Evolutionary conservation across 2,797 vertebrate genomes (phyloP), one percentile per base, ranked within the genome.

Genomic region (Poecilia velifera): DNA sequence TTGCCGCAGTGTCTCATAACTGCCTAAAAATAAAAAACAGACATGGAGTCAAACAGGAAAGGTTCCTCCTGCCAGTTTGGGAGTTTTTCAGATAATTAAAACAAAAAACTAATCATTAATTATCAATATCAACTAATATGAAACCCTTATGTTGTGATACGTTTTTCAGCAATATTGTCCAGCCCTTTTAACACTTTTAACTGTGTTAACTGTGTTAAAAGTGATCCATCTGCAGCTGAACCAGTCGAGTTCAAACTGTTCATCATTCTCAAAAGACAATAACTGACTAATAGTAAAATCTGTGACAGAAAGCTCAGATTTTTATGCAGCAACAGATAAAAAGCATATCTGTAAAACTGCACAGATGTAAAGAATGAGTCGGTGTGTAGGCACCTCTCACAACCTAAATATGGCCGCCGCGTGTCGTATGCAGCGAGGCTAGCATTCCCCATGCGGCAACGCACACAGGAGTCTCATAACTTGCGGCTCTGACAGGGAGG

Each of bases 401-500:
- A 6, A 43, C n/a, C 41, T 45, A 71, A 14, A 71, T 14, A 43
- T 71, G 68, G 41, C 12, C 2, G 13, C 12, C 3, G 2, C 12
- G 9, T 9, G 34, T 39, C 2, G 18, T 22, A 36, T 39, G 62
- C 1, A 39, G 34, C 7, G 13, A 31, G 14, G 7, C 53, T 55
- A 47, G 36, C 28, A 6, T 79, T 81, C 34, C 22, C 66, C 20
- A n/a, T 13, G 16, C n/a, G 9, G 59, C 51, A 39, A 20, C 8
- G 43, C 72, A 66, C 20, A 73, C 20, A 5, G 49, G 57, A 59
- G 73, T 72, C 36, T 31, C 6, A 18, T 46, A 36, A 10, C 41
- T 70, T 82, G 47, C 59, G 25, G 39, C 73, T 75, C 34, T 64
- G 70, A 66, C 51, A 73, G 74, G 62, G 71, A 55, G 47, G 71